Percentiles rank a stretch among this genome's conserved stretches.
Evolutionary conservation across 2,113 vertebrate genomes (phyloP).

Genomic region (Zapus hudsonius): DNA sequence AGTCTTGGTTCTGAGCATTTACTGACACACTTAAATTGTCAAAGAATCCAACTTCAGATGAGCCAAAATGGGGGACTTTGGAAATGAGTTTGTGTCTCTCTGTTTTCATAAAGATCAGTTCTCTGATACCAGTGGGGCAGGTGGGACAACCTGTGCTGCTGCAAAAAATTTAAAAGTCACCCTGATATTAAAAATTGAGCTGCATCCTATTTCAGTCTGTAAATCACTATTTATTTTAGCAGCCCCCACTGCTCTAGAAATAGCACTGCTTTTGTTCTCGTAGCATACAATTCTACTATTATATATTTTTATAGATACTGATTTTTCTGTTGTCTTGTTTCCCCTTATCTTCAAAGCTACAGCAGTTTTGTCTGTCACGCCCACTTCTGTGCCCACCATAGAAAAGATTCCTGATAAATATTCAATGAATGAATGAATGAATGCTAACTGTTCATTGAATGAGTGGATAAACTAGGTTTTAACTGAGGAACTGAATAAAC

Average conservation of each 20-base stretch:
- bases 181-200: conserved; percentile 17
- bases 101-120: conserved; percentile 60
- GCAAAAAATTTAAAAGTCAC: conserved; percentile 5
- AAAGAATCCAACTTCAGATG: conserved; percentile 66
- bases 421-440: conserved; percentile 49
- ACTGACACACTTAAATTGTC: conserved; percentile 61
- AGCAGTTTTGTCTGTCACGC: background rate
- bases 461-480: conserved; percentile 31
- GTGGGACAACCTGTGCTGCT: background rate
- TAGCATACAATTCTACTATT: background rate
- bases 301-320: conserved; percentile 30
- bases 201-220: conserved; percentile 39
- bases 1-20: conserved; percentile 51
- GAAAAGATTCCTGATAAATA: conserved; percentile 66
- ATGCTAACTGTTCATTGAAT: conserved; percentile 5
- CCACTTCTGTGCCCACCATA: background rate
- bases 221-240: background rate
- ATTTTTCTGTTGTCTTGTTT: conserved; percentile 28
- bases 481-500: conserved; percentile 34
- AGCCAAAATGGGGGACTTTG: conserved; percentile 62
- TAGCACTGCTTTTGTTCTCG: conserved; percentile 33
- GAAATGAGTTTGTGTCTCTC: conserved; percentile 51
- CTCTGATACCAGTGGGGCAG: conserved; percentile 12
- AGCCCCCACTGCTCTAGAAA: background rate
- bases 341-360: conserved; percentile 36